phyloP scores from a whole-genome alignment of 2,888 invertebrate genomes.

The Tachina lurida region DNA sequence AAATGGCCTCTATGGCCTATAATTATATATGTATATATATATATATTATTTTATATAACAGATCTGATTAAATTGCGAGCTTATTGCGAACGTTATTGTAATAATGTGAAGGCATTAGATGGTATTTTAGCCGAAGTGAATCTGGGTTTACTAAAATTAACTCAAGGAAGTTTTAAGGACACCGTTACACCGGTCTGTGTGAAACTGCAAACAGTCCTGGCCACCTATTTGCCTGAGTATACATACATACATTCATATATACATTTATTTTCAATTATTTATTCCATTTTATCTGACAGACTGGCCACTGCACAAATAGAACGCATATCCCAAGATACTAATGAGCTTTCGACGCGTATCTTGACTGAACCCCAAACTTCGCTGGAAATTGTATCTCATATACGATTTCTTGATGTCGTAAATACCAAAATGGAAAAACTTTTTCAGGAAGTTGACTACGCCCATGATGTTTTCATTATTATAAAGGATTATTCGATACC shows the following conservation, averaged over 20 bases:
- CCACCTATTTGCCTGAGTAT: slow-evolving; percentile 87
- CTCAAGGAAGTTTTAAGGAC: slow-evolving; percentile 88
- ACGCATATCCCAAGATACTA: slow-evolving; percentile 78
- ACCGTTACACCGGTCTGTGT: slow-evolving; percentile 88
- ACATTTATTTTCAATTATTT: background rate
- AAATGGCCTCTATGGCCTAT: too few relatives aligned
- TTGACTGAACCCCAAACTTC: slow-evolving; percentile 88
- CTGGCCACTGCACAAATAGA: slow-evolving; percentile 86
- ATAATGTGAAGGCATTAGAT: slow-evolving; percentile 88
- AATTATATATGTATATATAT: too few relatives aligned
- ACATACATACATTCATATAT: background rate
- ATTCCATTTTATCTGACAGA: slow-evolving; percentile 79
- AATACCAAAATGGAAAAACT: slow-evolving; percentile 87
- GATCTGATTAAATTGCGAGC: slow-evolving; percentile 87
- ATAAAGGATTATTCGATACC: slow-evolving; percentile 91
- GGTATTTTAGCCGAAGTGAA: slow-evolving; percentile 87
- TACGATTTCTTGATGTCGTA: slow-evolving; percentile 85
- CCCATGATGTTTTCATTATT: slow-evolving; percentile 92
- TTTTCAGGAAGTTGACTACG: slow-evolving; percentile 89
- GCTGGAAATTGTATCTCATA: slow-evolving; percentile 86
- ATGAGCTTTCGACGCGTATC: slow-evolving; percentile 87
- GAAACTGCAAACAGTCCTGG: slow-evolving; percentile 87
- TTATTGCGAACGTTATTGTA: slow-evolving; percentile 87
- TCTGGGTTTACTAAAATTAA: slow-evolving; percentile 89
- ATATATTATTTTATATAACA: slow-evolving; percentile 54